These are phyloP conservation scores for Perognathus longimembris DNA, from an alignment of 2,113 vertebrate genomes.

Conservation along the genomic window DNA sequence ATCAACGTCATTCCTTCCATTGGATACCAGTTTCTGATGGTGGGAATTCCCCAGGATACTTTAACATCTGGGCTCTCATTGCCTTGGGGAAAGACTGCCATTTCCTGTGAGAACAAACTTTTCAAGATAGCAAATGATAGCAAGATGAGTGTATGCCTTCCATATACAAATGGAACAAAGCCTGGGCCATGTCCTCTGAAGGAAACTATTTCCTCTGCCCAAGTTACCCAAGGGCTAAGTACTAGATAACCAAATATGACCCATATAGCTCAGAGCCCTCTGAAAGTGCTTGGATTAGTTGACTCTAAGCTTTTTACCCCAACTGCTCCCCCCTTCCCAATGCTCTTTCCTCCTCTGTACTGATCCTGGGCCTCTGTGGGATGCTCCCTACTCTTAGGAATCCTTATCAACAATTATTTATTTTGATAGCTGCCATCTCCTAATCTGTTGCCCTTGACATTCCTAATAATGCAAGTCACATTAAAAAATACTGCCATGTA, in stretches of 20 bases:
- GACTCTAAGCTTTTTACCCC: not conserved
- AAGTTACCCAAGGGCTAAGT: not conserved
- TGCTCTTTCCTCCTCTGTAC: not conserved
- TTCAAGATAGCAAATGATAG: not conserved
- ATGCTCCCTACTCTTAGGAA: not conserved
- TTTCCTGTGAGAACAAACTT: not conserved
- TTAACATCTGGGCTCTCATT: not conserved
- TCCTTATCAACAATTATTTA: not conserved
- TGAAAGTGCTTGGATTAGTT: not conserved
- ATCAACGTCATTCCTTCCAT: no score
- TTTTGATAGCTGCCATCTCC: not conserved
- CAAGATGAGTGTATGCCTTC: not conserved
- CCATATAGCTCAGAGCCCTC: no score
- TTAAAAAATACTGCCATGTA: not conserved
- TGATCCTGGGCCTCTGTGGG: no score
- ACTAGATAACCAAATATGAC: not conserved
- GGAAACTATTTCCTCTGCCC: not conserved
- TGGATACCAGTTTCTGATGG: no score
- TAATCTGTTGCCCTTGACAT: not conserved
- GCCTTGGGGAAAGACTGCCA: not conserved
- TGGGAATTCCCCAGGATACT: no score
- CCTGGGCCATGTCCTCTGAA: not conserved
- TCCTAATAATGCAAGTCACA: not conserved
- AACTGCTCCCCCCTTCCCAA: not conserved
- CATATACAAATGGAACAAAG: not conserved